These are phyloP conservation scores for Pogoniulus pusillus DNA, from an alignment of 2,797 vertebrate species.

Conservation along the genomic window DNA sequence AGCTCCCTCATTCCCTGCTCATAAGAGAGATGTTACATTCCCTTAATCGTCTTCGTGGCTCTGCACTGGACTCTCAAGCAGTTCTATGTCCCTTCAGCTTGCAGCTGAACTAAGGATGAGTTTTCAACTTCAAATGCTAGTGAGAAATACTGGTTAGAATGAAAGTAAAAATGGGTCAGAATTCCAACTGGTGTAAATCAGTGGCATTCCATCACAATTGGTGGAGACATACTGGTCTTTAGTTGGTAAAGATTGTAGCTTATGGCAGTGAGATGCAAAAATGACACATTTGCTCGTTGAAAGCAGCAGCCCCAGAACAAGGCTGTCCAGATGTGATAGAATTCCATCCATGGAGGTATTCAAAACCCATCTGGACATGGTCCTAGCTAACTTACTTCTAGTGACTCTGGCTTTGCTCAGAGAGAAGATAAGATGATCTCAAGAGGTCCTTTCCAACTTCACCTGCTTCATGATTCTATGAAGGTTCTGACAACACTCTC, in stretches of 20 bases:
- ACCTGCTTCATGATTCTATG: background rate
- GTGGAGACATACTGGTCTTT: background rate
- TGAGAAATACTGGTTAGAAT: background rate
- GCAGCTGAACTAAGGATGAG: background rate
- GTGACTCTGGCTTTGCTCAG: background rate
- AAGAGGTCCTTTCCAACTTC: background rate
- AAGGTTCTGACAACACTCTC: background rate
- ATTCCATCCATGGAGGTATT: background rate
- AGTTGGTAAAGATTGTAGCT: background rate
- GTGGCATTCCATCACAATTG: background rate
- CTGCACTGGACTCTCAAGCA: too few relatives aligned
- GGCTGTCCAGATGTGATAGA: background rate
- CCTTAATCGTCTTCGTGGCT: too few relatives aligned
- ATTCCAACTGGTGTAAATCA: background rate
- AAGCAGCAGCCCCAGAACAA: background rate
- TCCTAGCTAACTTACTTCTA: background rate
- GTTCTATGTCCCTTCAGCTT: too few relatives aligned
- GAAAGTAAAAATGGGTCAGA: background rate
- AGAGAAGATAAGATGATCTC: background rate
- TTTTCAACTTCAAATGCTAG: background rate
- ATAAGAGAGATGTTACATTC: too few relatives aligned
- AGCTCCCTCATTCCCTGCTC: too few relatives aligned
- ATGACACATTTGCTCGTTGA: background rate
- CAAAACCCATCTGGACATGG: background rate
- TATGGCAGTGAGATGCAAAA: background rate